Evolutionary conservation across 2,113 vertebrate species (phyloP).

Genomic region (Suricata suricatta): DNA sequence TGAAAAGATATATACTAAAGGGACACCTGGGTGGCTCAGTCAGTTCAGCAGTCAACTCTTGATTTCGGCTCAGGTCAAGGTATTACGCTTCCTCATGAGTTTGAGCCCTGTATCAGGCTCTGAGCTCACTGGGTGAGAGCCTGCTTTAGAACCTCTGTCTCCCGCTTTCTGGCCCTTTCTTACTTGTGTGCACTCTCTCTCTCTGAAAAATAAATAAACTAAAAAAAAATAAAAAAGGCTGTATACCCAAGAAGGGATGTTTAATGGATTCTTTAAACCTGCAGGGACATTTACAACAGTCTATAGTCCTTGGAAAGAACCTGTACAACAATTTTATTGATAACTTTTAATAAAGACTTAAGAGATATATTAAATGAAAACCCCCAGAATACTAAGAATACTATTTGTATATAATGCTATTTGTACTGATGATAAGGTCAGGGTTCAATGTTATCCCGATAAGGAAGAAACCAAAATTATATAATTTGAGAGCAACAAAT

Average conservation of each 20-base stretch:
- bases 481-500: not conserved
- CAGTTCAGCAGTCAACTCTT: too few relatives aligned
- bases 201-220: too few relatives aligned
- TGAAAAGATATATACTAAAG: not conserved
- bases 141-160: too few relatives aligned
- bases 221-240: too few relatives aligned
- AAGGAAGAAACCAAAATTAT: conserved; percentile 3
- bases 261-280: not conserved
- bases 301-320: not conserved
- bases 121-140: too few relatives aligned
- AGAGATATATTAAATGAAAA: not conserved
- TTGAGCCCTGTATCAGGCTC: too few relatives aligned
- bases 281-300: not conserved
- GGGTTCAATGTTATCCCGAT: not conserved
- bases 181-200: too few relatives aligned
- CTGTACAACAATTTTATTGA: not conserved
- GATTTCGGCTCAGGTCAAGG: too few relatives aligned
- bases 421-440: not conserved
- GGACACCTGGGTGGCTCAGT: too few relatives aligned
- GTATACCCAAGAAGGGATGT: not conserved
- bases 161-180: too few relatives aligned
- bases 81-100: too few relatives aligned
- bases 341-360: not conserved
- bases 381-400: not conserved
- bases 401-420: not conserved